These are phyloP conservation scores for Trimorus sp. DNA, from an alignment of 2,888 invertebrate genomes.

Conservation along the genomic window DNA sequence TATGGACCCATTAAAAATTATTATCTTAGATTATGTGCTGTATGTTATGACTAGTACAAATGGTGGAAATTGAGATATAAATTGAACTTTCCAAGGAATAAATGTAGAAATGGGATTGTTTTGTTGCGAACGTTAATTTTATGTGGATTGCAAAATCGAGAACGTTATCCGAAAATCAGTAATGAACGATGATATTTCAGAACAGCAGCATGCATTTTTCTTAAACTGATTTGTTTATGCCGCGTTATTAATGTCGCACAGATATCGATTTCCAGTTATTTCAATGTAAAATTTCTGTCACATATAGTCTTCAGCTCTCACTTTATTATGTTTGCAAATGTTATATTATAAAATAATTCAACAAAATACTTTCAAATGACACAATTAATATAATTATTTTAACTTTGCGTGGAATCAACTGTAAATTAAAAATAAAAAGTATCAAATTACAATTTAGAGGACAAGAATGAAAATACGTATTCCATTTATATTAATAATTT, in stretches of 20 bases:
- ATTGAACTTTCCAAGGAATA: neutral
- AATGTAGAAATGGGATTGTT: too few relatives aligned
- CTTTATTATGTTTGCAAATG: too few relatives aligned
- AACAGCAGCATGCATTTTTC: neutral
- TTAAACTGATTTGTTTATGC: constrained; percentile 24
- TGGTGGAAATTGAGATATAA: constrained; percentile 8
- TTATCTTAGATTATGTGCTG: constrained; percentile 14
- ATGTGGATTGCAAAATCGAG: neutral
- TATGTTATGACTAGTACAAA: constrained; percentile 13
- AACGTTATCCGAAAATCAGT: neutral
- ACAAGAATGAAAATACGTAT: too few relatives aligned
- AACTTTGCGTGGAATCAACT: too few relatives aligned
- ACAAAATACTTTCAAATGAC: too few relatives aligned
- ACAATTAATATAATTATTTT: too few relatives aligned
- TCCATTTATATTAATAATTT: too few relatives aligned
- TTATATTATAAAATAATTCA: too few relatives aligned
- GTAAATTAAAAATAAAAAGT: too few relatives aligned
- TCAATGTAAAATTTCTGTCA: neutral
- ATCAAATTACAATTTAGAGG: too few relatives aligned
- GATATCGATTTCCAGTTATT: constrained; percentile 34
- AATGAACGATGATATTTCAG: neutral
- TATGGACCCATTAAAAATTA: constrained; percentile 13
- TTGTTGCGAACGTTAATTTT: neutral
- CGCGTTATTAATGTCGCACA: constrained; percentile 19
- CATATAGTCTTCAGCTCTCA: too few relatives aligned